These are phyloP conservation scores for Camponotus pennsylvanicus DNA, from an alignment of 1,140 invertebrate genomes.

Conservation along the genomic window DNA sequence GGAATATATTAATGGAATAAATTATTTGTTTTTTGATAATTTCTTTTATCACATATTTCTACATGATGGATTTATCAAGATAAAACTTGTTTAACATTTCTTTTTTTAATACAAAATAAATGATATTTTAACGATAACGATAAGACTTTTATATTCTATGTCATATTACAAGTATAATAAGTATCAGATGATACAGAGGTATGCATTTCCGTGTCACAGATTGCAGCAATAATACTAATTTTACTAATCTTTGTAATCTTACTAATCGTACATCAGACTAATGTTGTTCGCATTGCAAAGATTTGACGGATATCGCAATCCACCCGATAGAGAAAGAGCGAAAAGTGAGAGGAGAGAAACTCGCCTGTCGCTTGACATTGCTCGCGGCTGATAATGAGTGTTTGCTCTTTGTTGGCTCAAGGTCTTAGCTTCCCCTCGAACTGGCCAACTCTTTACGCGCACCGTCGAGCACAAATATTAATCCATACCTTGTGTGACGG, in stretches of 20 bases:
- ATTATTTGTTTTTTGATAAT: neutral
- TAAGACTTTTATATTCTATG: neutral
- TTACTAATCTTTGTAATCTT: too few relatives aligned
- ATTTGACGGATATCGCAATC: constrained; percentile 19
- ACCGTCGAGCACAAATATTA: constrained; percentile 46
- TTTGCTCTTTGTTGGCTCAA: constrained; percentile 79
- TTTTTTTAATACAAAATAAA: neutral
- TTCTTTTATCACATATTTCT: neutral
- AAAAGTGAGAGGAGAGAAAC: constrained; percentile 70
- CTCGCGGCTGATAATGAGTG: constrained; percentile 77
- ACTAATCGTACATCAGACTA: neutral
- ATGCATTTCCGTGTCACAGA: neutral
- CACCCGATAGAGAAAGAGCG: constrained; percentile 42
- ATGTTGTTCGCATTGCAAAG: neutral
- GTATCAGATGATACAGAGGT: neutral
- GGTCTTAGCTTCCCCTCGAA: constrained; percentile 57
- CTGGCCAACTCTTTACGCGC: constrained; percentile 24
- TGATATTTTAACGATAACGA: neutral
- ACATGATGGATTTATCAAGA: neutral
- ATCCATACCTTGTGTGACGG: constrained; percentile 17
- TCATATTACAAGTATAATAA: neutral
- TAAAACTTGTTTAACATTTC: neutral
- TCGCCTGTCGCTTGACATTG: constrained; percentile 75
- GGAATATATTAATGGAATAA: neutral
- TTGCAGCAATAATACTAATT: neutral